Conservation (phyloP, 1,140 invertebrate genomes). For the Tetramorium parvispinum region DNA sequence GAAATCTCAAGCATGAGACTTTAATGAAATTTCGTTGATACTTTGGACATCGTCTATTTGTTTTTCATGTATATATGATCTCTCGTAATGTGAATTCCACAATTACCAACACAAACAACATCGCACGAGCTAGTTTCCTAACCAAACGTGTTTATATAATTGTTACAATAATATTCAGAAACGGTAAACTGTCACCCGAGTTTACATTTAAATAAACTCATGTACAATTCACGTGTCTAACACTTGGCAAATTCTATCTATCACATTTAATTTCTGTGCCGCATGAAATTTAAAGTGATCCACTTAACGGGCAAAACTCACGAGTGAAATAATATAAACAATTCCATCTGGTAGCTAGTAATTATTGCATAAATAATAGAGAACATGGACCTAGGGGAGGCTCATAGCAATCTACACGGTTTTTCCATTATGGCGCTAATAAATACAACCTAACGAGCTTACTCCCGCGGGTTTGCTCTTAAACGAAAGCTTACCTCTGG, state of each 20-base stretch:
- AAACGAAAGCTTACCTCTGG: not conserved
- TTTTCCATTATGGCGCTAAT: not conserved
- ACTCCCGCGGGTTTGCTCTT: not conserved
- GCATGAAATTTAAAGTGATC: not conserved
- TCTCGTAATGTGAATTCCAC: not conserved
- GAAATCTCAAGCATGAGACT: not conserved
- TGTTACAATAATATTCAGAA: slow-evolving; percentile 6
- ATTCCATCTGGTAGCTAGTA: not conserved
- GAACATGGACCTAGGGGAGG: not conserved
- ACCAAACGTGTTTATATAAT: slow-evolving; percentile 9
- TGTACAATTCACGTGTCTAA: not conserved
- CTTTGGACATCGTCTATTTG: not conserved
- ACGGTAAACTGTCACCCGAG: not conserved
- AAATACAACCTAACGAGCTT: not conserved
- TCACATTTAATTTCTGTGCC: not conserved
- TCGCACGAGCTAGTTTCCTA: not conserved
- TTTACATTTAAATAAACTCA: slow-evolving; percentile 30
- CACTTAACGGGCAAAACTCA: not conserved
- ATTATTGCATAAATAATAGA: slow-evolving; percentile 21
- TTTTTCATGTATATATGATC: not conserved
- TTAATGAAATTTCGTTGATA: not conserved
- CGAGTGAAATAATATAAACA: not conserved
- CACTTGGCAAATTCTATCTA: not conserved
- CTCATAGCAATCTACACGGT: not conserved
- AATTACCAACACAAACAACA: not conserved